Evolutionary conservation across 2,888 invertebrate species (phyloP).

Genomic region (Petrolisthes cinctipes): DNA sequence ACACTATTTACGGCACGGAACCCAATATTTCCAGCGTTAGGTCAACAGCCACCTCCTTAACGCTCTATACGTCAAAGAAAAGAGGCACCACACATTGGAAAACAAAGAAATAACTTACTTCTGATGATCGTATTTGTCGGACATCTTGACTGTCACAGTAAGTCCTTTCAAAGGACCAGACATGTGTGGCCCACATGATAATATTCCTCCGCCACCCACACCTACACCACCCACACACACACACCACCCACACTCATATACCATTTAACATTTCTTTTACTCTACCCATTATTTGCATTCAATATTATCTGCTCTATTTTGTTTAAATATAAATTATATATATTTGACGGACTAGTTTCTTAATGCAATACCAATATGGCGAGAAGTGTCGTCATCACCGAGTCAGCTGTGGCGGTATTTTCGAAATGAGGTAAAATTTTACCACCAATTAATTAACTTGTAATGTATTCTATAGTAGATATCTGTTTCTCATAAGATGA

Average conservation of each 20-base stretch:
- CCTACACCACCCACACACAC: not conserved
- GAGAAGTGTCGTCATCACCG: constrained; percentile 41
- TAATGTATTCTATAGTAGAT: not conserved
- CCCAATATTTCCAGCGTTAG: too few species aligned
- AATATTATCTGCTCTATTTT: not conserved
- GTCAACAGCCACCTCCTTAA: not conserved
- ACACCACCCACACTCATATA: not conserved
- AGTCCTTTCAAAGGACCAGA: constrained; percentile 56
- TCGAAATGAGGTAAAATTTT: not conserved
- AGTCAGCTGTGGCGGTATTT: constrained; percentile 23
- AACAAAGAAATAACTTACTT: constrained; percentile 49
- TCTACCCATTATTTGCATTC: not conserved
- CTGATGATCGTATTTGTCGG: constrained; percentile 61
- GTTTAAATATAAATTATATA: not conserved
- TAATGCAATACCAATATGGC: constrained; percentile 55
- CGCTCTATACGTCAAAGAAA: not conserved
- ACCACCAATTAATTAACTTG: not conserved
- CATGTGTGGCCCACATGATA: constrained; percentile 26
- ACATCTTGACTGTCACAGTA: constrained; percentile 57
- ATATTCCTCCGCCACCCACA: constrained; percentile 36
- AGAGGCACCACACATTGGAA: not conserved
- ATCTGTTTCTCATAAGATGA: too few species aligned
- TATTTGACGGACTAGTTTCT: constrained; percentile 43
- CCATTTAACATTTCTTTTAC: not conserved
- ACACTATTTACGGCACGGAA: not conserved